A percentile compares a stretch with the other conserved stretches of the same genome.
phyloP scores from a whole-genome alignment of 2,113 vertebrate species.

The Ammodytes marinus region DNA sequence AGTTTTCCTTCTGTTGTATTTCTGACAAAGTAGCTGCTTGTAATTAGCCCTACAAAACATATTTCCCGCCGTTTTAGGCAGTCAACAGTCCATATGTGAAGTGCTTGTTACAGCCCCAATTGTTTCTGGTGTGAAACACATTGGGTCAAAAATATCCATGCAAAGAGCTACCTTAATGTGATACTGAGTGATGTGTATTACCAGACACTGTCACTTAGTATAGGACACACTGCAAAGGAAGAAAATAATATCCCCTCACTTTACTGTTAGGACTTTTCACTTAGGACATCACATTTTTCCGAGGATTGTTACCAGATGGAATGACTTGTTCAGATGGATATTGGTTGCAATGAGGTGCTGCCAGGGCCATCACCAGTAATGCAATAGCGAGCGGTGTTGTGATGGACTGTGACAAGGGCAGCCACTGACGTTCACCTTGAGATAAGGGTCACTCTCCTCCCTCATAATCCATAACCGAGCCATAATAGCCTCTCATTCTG shows the following conservation, averaged over 20 bases:
- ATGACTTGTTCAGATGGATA: slow-evolving; percentile 63
- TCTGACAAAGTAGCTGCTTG: not conserved
- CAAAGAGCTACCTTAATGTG: not conserved
- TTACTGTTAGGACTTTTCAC: slow-evolving; percentile 15
- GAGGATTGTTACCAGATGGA: slow-evolving; percentile 42
- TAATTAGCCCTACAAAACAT: slow-evolving; percentile 28
- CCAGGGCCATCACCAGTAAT: slow-evolving; percentile 56
- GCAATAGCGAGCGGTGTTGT: slow-evolving; percentile 64
- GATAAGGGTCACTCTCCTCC: slow-evolving; percentile 74
- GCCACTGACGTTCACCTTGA: slow-evolving; percentile 80
- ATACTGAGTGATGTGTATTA: slow-evolving; percentile 2
- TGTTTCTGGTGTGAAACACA: slow-evolving; percentile 1
- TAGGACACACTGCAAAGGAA: not conserved
- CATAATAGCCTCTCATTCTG: slow-evolving; percentile 74
- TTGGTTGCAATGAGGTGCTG: slow-evolving; percentile 52
- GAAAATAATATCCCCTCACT: slow-evolving; percentile 33
- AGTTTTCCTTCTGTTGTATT: not conserved
- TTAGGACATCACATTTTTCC: slow-evolving; percentile 34
- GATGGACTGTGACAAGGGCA: slow-evolving; percentile 68
- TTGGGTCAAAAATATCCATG: slow-evolving; percentile 7
- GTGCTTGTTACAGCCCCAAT: not conserved
- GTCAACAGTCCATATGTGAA: slow-evolving; percentile 13
- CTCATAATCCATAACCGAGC: slow-evolving; percentile 80
- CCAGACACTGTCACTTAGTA: not conserved
- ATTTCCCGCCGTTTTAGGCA: not conserved